Evolutionary conservation across 2,888 invertebrate genomes (phyloP).

Genomic region (Cephus pulcher): DNA sequence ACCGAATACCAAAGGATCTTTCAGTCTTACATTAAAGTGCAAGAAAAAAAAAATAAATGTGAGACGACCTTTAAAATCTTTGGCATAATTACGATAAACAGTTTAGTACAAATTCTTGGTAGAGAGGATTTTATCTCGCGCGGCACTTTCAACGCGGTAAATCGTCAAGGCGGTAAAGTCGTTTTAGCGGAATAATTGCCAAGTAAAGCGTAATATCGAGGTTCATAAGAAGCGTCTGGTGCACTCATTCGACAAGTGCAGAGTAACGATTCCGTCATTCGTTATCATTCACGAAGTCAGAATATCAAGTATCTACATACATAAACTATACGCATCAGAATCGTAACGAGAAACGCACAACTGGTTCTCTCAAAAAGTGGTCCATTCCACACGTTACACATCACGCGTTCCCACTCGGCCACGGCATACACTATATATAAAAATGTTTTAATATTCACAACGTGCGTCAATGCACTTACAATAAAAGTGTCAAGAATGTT

Average conservation of each 20-base stretch:
- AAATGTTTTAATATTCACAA: not conserved
- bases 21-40: not conserved
- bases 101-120: not conserved
- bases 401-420: not conserved
- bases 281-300: not conserved
- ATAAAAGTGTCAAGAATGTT: not conserved
- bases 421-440: not conserved
- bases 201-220: not conserved
- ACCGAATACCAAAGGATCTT: not conserved
- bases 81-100: not conserved
- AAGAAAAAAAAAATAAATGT: not conserved
- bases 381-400: not conserved
- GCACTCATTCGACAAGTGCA: not conserved
- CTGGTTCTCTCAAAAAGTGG: not conserved
- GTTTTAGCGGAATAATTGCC: not conserved
- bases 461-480: not conserved
- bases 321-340: not conserved
- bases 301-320: not conserved
- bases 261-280: not conserved
- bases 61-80: not conserved
- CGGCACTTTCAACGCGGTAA: not conserved
- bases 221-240: not conserved
- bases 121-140: not conserved
- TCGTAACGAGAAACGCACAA: not conserved
- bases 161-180: not conserved